These are phyloP conservation scores for Cyanoliseus patagonus DNA, from an alignment of 2,113 vertebrate species.

Conservation along the genomic window DNA sequence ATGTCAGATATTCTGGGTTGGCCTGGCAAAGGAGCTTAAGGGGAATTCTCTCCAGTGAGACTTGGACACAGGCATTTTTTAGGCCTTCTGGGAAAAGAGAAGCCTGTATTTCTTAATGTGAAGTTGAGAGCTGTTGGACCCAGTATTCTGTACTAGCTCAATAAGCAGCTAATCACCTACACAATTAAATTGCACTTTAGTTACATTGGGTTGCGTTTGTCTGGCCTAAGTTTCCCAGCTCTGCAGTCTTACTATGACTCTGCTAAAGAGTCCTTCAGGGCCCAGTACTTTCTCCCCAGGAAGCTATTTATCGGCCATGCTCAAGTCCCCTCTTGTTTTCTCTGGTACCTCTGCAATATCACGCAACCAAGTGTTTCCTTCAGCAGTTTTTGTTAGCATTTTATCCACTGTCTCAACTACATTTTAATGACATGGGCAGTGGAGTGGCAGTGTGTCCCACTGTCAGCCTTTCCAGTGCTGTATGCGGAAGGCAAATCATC, in stretches of 20 bases:
- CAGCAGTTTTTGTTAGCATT: neutral
- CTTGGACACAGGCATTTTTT: neutral
- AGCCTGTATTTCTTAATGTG: neutral
- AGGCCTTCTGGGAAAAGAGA: neutral
- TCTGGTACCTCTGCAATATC: neutral
- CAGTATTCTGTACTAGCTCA: neutral
- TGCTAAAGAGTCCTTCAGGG: neutral
- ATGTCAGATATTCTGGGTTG: neutral
- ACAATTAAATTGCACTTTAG: neutral
- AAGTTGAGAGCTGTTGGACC: neutral
- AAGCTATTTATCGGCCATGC: neutral
- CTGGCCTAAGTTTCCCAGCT: neutral
- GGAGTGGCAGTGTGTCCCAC: neutral
- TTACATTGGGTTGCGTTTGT: neutral
- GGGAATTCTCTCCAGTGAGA: constrained; percentile 14
- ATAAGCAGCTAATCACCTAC: neutral
- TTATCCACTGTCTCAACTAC: neutral
- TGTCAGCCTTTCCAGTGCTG: neutral
- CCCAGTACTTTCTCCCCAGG: neutral
- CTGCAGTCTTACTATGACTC: neutral
- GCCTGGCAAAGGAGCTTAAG: neutral
- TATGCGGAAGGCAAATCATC: neutral
- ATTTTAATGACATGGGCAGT: neutral
- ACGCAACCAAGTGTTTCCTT: neutral
- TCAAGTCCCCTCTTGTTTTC: neutral